These are phyloP conservation scores for Gari tellinella DNA, from an alignment of 2,888 invertebrate species.

Conservation along the genomic window DNA sequence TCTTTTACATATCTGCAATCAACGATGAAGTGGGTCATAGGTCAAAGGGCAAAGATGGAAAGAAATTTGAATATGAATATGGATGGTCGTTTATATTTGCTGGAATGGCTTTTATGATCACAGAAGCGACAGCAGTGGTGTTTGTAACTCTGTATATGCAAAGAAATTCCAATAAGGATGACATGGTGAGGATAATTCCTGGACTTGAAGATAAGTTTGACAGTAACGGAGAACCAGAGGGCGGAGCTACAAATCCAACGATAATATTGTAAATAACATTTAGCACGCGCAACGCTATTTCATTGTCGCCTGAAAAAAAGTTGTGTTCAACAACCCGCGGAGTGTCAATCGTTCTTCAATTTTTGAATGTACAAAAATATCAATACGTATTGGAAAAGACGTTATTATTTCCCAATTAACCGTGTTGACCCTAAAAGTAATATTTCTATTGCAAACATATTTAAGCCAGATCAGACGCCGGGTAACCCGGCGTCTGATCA, in stretches of 20 bases:
- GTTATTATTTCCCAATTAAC: too few relatives aligned
- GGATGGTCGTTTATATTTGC: constrained; percentile 83
- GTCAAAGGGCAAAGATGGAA: constrained; percentile 69
- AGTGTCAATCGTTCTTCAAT: too few relatives aligned
- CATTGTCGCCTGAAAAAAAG: too few relatives aligned
- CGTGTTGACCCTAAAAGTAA: too few relatives aligned
- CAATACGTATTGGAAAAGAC: too few relatives aligned
- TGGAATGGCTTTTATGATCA: constrained; percentile 80
- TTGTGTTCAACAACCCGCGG: too few relatives aligned
- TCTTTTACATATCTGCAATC: constrained; percentile 82
- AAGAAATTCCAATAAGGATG: constrained; percentile 72
- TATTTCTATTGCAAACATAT: too few relatives aligned
- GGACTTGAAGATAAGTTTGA: constrained; percentile 73
- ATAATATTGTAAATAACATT: constrained; percentile 48
- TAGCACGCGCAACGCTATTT: too few relatives aligned
- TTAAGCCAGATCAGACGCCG: too few relatives aligned
- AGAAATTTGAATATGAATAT: constrained; percentile 77
- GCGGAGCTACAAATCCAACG: constrained; percentile 62
- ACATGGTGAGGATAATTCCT: constrained; percentile 70
- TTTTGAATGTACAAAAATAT: too few relatives aligned
- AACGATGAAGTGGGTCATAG: constrained; percentile 82
- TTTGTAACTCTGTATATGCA: constrained; percentile 80
- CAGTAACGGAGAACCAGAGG: constrained; percentile 26
- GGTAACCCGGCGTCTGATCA: too few relatives aligned
- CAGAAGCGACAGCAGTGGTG: constrained; percentile 80